Evolutionary conservation across 2,113 vertebrate species (phyloP).

Genomic region (Eleginops maclovinus): DNA sequence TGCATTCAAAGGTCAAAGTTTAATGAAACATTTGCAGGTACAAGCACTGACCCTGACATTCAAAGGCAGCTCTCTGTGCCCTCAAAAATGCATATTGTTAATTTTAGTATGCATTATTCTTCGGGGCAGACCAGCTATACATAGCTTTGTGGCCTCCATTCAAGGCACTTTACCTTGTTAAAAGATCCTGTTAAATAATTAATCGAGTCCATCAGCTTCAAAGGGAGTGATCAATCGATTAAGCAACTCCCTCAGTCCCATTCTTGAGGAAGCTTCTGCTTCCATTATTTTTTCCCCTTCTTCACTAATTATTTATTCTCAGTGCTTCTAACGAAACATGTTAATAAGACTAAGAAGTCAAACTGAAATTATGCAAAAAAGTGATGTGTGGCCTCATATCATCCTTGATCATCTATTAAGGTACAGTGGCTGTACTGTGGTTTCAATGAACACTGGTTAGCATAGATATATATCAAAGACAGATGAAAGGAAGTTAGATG

Average conservation of each 20-base stretch:
- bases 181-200: slow-evolving; percentile 79
- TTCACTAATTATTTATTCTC: slow-evolving; percentile 50
- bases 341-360: slow-evolving; percentile 40
- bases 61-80: slow-evolving; percentile 11
- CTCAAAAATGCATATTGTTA: slow-evolving; percentile 48
- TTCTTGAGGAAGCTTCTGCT: slow-evolving; percentile 44
- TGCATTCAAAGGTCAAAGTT: slow-evolving; percentile 36
- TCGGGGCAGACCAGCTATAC: slow-evolving; percentile 51
- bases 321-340: slow-evolving; percentile 39
- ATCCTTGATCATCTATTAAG: slow-evolving; percentile 53
- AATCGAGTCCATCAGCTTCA: slow-evolving; percentile 74
- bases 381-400: slow-evolving; percentile 4
- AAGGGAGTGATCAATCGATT: slow-evolving; percentile 71
- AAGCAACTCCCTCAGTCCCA: slow-evolving; percentile 37
- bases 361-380: slow-evolving; percentile 51
- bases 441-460: slow-evolving; percentile 42
- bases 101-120: slow-evolving; percentile 66
- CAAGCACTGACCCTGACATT: slow-evolving; percentile 52
- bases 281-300: slow-evolving; percentile 49
- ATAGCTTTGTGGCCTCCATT: slow-evolving; percentile 65
- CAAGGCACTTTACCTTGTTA: slow-evolving; percentile 71
- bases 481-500: slow-evolving; percentile 8
- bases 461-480: slow-evolving; percentile 31
- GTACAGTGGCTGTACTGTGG: neutral
- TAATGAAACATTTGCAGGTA: slow-evolving; percentile 63